A percentile compares a stretch with the other conserved stretches of the same genome.
phyloP scores from a whole-genome alignment of 2,888 invertebrate species.

The Calephelis perditalis region DNA sequence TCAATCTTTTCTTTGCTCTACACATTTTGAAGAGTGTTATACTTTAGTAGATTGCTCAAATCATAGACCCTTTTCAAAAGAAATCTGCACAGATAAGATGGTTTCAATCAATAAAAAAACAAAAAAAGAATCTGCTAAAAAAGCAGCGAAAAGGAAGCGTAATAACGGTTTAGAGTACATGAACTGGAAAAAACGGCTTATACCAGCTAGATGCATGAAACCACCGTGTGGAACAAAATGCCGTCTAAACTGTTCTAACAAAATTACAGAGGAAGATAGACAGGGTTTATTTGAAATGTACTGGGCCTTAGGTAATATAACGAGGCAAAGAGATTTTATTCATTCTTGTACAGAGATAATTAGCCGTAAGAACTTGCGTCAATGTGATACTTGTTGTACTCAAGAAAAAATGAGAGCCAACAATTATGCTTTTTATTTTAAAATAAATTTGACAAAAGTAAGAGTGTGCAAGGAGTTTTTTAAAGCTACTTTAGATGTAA shows the following conservation, averaged over 20 bases:
- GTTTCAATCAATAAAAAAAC: slow-evolving; percentile 8
- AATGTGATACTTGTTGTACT: neutral
- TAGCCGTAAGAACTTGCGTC: neutral
- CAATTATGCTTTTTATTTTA: slow-evolving; percentile 5
- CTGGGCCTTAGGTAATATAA: slow-evolving; percentile 5
- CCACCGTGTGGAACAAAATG: neutral
- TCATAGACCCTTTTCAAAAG: slow-evolving; percentile 27
- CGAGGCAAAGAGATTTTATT: neutral
- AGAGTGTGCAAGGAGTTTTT: neutral
- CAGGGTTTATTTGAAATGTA: neutral
- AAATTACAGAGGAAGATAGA: neutral
- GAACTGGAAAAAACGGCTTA: neutral
- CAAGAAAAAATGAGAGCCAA: neutral
- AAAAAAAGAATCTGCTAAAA: slow-evolving; percentile 1
- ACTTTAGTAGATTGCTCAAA: neutral
- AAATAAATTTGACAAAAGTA: neutral
- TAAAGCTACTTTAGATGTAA: slow-evolving; percentile 2
- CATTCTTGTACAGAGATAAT: slow-evolving; percentile 1
- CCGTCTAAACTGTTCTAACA: neutral
- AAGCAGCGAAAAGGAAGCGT: neutral
- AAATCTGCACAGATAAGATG: slow-evolving; percentile 4
- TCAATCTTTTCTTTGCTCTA: neutral
- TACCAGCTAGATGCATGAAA: neutral
- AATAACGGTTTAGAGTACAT: neutral
- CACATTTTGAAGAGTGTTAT: neutral